Conservation (phyloP, 2,888 invertebrate genomes). For the Gastrophysa polygoni region DNA sequence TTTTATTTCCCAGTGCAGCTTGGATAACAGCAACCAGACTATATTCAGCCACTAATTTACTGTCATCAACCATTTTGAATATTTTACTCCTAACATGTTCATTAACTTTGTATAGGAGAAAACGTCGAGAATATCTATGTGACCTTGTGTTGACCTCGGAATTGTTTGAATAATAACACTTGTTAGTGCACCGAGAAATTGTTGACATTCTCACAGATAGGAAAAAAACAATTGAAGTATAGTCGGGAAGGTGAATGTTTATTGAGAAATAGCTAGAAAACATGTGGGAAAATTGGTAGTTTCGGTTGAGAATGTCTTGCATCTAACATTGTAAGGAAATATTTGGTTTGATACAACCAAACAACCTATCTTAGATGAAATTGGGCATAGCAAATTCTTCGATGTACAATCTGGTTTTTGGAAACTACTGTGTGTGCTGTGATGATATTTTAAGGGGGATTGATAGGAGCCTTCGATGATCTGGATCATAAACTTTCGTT, state of each 20-base stretch:
- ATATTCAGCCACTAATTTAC: no score
- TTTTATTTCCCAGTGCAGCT: neutral
- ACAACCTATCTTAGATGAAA: no score
- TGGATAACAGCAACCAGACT: neutral
- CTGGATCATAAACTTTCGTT: no score
- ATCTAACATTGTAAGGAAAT: no score
- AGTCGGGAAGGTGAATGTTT: neutral
- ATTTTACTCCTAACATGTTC: constrained; percentile 14
- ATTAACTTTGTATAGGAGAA: constrained; percentile 21
- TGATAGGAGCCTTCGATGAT: no score
- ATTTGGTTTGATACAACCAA: no score
- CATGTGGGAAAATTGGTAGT: neutral
- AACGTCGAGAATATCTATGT: constrained; percentile 20
- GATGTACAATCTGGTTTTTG: no score
- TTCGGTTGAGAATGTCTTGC: neutral
- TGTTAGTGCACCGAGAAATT: constrained; percentile 17
- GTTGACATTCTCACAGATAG: constrained; percentile 19
- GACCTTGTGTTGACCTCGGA: constrained; percentile 33
- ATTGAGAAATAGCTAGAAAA: no score
- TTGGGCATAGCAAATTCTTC: no score
- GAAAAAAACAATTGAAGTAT: constrained; percentile 3
- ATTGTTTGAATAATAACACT: constrained; percentile 31
- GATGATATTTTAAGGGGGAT: no score
- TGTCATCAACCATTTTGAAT: constrained; percentile 12
- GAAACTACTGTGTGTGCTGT: no score